Evolutionary conservation across 37 sponge, comb jelly and placozoan species (phyloP), one percentile per base, ranked within the genome.

Genomic region (Lycopodina hypogea): DNA sequence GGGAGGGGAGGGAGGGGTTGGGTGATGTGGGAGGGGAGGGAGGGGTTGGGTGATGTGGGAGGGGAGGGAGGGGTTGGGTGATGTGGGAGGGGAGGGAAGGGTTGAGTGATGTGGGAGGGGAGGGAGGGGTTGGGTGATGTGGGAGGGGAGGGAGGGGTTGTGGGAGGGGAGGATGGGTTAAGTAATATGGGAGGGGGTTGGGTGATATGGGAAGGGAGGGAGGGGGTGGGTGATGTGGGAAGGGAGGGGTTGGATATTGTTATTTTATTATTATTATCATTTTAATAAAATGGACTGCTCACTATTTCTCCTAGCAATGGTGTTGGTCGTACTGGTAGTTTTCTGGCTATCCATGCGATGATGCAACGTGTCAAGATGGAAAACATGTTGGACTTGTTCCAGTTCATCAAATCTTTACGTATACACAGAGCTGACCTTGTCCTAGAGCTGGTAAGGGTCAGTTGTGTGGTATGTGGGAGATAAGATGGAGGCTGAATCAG

Each of bases 321-420:
- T 45, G 52, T 77, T 26, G 92, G 92, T 30, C 48, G 88, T 14
- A 73, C 88, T 64, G 92, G 92, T 26, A 68, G 81, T 1, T 87
- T 87, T 55, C 52, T 76, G 21, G 36, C 45, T 36, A 83, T 91
- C 29, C 68, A 82, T 52, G 69, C 84, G 29, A 76, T 78, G 61
- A 55, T 87, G 74, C 88, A 91, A 77, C 63, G 88, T 9, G 41
- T 91, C 71, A 91, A 91, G 57, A 86, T 76, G 6, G 92, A 91
- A 45, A 84, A 84, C 22, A 33, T 72, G 1, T 66, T 83, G 34
- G 88, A 91, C 67, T 38, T 87, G 72, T 91, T 91, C 84, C 83
- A 87, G 40, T 67, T 69, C 61, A 57, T 87, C 68, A 91, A 87
- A 70, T 50, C 67, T 3, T 57, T 79, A 17, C 81, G 92, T 6